Base-by-base conservation (phyloP, 23 tunicate species). In the Halocynthia roretzi region DNA sequence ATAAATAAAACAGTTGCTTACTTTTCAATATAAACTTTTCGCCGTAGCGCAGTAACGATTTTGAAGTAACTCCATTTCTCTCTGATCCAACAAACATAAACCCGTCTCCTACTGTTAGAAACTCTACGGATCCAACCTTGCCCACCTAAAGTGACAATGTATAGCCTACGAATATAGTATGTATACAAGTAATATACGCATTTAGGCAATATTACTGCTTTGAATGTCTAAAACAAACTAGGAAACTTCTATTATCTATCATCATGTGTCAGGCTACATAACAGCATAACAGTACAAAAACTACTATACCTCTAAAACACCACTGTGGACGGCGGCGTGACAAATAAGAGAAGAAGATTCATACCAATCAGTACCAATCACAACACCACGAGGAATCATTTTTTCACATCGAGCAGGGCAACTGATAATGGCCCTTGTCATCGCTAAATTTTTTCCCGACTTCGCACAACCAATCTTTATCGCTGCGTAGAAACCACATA, bases 271-370 rank as follows among this genome's bases (percentile, higher is more conserved):
- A 57, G 12, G 14, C 14, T 57, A 11, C 62, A 12, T 11, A 57
- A 60, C 18, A 17, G 31, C 5, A 4, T 23, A 54, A 10, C 57
- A 31, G 44, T 31, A 31, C 44, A 31, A 31, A 31, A 4, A 31
- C 4, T 15, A 2, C n/a, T 60, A 18, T 23, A 84, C 89, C 73
- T 78, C 51, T 63, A 84, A 78, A 14, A 78, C 70, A 57, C 52
- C 31, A 17, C 78, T 56, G 62, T 84, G 89, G 44, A 78, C 79
- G 5, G 89, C 89, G 6, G 89, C 89, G n/a, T 78, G 71, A 48
- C 89, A 84, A 51, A 84, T 73, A 50, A 81, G 19, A 7, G 89
- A 84, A n/a, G 61, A 61, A 22, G 70, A 70, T 7, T 71, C 66
- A 50, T 84, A 84, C 62, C 62, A 77, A 50, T 78, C 70, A 14